Evolutionary conservation across 2,797 vertebrate species (phyloP).

Genomic region (Brotula barbata): DNA sequence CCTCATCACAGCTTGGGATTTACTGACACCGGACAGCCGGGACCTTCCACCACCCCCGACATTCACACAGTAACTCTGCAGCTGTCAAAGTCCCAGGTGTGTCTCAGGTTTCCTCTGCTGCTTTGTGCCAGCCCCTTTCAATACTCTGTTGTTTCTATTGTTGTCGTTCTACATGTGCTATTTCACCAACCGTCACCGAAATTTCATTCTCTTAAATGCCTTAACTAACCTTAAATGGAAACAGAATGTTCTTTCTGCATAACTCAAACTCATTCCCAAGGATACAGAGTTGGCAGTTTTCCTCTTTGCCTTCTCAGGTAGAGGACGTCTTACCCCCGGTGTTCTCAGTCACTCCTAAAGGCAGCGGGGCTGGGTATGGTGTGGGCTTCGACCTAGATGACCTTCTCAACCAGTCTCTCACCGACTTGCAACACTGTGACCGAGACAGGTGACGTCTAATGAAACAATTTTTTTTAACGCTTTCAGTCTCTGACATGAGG

Average conservation of each 20-base stretch:
- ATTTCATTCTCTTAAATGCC: no score
- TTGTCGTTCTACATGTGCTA: no score
- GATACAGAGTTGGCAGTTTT: slow-evolving; percentile 18
- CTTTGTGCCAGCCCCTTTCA: no score
- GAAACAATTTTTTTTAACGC: no score
- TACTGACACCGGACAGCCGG: slow-evolving; percentile 76
- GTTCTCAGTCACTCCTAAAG: slow-evolving; percentile 93
- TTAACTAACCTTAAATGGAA: no score
- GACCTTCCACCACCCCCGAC: slow-evolving; percentile 78
- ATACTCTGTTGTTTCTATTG: neutral
- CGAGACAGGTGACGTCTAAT: slow-evolving; percentile 87
- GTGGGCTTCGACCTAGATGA: slow-evolving; percentile 94
- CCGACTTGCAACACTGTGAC: slow-evolving; percentile 85
- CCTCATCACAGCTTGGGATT: slow-evolving; percentile 64
- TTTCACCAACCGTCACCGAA: no score
- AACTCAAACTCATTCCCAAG: slow-evolving; percentile 14
- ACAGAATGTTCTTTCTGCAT: slow-evolving; percentile 21
- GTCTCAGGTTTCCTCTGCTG: slow-evolving; percentile 25
- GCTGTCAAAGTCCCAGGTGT: slow-evolving; percentile 94
- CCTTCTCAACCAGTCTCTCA: slow-evolving; percentile 90
- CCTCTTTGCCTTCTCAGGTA: slow-evolving; percentile 77
- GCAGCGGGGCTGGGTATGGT: slow-evolving; percentile 93
- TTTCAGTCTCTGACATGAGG: no score
- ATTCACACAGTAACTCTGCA: slow-evolving; percentile 92
- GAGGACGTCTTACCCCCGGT: slow-evolving; percentile 91